Conservation (phyloP, 1,140 invertebrate genomes). For the Cecropterus lyciades region DNA sequence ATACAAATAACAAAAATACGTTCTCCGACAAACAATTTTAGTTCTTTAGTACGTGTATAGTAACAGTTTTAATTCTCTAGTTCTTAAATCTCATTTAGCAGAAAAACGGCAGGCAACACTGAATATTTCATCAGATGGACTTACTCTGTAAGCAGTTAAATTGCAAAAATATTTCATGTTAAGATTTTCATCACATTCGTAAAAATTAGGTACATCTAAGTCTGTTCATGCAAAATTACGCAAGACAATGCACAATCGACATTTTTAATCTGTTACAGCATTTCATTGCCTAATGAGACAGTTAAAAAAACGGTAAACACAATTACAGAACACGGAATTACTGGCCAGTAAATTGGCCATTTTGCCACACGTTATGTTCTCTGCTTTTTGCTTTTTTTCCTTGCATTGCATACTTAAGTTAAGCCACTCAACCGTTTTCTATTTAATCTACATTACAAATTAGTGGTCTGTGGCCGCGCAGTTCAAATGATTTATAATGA, state of each 20-base stretch:
- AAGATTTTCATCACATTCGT: not conserved
- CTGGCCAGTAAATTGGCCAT: conserved; percentile 35
- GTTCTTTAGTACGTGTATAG: too few species aligned
- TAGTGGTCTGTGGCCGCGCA: conserved; percentile 29
- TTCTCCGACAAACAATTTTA: too few species aligned
- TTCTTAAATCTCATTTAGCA: too few species aligned
- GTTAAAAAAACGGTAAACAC: conserved; percentile 30
- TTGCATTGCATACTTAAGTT: conserved; percentile 36
- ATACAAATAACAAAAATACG: too few species aligned
- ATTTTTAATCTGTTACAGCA: conserved; percentile 20
- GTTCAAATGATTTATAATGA: conserved; percentile 33
- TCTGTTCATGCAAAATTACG: not conserved
- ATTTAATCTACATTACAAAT: conserved; percentile 53
- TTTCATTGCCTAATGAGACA: conserved; percentile 24
- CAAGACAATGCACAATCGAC: not conserved
- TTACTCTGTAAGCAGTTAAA: not conserved
- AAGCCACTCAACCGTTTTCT: conserved; percentile 45
- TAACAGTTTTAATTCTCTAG: too few species aligned
- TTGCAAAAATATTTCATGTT: too few species aligned
- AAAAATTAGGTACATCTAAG: not conserved
- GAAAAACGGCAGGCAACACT: too few species aligned
- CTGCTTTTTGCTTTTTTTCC: conserved; percentile 33
- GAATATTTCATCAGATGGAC: too few species aligned
- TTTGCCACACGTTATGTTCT: conserved; percentile 38
- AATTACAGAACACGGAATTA: conserved; percentile 38